Conservation (phyloP, 2,113 vertebrate species). For the Otus sunia region DNA sequence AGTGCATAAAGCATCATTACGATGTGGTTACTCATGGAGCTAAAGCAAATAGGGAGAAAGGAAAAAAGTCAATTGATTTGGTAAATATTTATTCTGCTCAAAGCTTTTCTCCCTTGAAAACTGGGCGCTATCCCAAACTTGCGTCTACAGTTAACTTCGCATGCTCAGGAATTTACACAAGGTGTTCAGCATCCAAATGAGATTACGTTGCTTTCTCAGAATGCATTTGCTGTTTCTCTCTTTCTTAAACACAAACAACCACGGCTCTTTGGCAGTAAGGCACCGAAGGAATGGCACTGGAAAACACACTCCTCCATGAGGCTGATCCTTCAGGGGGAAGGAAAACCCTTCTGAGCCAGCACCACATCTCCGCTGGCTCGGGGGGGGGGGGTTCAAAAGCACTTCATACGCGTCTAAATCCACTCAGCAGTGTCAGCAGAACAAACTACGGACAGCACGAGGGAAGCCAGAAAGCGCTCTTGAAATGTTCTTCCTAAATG, state of each 20-base stretch:
- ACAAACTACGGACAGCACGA: background rate
- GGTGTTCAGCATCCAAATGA: conserved; percentile 44
- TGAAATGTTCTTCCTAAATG: background rate
- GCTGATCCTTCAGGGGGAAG: background rate
- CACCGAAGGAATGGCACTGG: background rate
- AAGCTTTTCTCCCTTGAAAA: conserved; percentile 28
- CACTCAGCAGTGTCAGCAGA: background rate
- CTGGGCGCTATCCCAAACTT: conserved; percentile 18
- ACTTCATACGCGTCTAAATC: background rate
- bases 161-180: conserved; percentile 14
- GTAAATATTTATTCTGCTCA: conserved; percentile 60
- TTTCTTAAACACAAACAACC: background rate
- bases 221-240: background rate
- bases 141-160: background rate
- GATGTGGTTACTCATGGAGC: background rate
- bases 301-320: accelerated
- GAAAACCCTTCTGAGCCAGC: background rate
- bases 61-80: conserved; percentile 24
- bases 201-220: conserved; percentile 6
- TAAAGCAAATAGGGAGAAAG: conserved; percentile 18
- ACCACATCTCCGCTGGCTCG: background rate
- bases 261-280: background rate
- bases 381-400: background rate
- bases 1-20: background rate
- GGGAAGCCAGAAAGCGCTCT: background rate